Conservation (phyloP, 2,113 vertebrate species). For the Eidolon helvum region DNA sequence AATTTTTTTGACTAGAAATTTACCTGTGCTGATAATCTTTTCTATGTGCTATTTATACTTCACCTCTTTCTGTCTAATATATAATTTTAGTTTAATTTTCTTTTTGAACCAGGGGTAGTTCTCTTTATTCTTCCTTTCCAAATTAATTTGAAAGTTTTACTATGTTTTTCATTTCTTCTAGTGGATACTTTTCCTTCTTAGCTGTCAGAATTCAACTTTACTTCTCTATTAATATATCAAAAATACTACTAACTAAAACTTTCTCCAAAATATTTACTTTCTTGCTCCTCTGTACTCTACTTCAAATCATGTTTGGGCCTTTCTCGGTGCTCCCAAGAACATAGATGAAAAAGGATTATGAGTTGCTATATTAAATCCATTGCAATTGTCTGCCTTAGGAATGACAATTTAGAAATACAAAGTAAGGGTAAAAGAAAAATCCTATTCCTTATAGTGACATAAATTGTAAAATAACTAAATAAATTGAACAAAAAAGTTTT, state of each 20-base stretch:
- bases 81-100: background rate
- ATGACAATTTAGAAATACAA: background rate
- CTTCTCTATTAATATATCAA: background rate
- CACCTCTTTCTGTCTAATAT: background rate
- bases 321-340: background rate
- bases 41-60: background rate
- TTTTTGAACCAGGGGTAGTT: background rate
- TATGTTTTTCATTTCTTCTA: background rate
- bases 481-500: background rate
- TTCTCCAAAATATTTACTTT: background rate
- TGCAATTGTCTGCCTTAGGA: background rate
- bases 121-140: background rate
- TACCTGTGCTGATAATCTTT: background rate
- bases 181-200: background rate
- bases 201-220: background rate
- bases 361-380: background rate
- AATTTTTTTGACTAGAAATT: conserved; percentile 19
- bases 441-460: background rate
- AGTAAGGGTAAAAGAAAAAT: background rate
- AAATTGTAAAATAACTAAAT: background rate
- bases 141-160: conserved; percentile 1
- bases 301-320: background rate
- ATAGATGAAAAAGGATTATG: background rate
- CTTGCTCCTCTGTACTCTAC: background rate
- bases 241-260: background rate